Conservation (phyloP, 2,888 invertebrate species). For the Pegoplata infirma region DNA sequence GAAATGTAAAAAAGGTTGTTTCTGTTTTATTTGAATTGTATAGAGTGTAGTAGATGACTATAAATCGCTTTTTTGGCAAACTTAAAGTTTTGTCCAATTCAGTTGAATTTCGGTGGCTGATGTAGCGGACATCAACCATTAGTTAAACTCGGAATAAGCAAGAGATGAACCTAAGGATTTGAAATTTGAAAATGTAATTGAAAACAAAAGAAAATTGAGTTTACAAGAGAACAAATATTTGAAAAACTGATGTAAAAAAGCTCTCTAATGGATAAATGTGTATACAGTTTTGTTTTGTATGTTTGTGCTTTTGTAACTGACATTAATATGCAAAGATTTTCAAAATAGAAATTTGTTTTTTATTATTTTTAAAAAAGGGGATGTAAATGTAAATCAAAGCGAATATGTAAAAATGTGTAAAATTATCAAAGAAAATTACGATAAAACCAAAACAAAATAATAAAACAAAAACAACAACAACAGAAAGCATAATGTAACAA, state of each 20-base stretch:
- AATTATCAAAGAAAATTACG: conserved; percentile 54
- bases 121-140: conserved; percentile 48
- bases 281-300: too few relatives aligned
- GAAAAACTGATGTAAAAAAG: conserved; percentile 7
- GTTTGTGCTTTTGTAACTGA: conserved; percentile 31
- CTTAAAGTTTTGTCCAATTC: conserved; percentile 60
- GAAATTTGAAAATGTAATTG: neutral
- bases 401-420: conserved; percentile 38
- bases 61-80: conserved; percentile 62
- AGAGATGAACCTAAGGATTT: conserved; percentile 33
- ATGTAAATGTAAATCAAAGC: conserved; percentile 56
- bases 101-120: conserved; percentile 62
- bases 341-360: neutral
- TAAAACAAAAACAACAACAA: neutral
- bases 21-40: conserved; percentile 7
- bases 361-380: conserved; percentile 22
- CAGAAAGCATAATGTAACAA: conserved; percentile 20
- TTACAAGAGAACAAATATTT: conserved; percentile 18
- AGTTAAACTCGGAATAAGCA: conserved; percentile 42
- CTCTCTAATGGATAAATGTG: conserved; percentile 34
- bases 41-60: conserved; percentile 6
- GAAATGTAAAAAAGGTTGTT: conserved; percentile 28
- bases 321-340: conserved; percentile 17
- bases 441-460: conserved; percentile 58
- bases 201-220: conserved; percentile 45